Base-by-base conservation (phyloP, 30 jellyfish, hydroid and myxozoan genomes). In the Aurelia sp. region DNA sequence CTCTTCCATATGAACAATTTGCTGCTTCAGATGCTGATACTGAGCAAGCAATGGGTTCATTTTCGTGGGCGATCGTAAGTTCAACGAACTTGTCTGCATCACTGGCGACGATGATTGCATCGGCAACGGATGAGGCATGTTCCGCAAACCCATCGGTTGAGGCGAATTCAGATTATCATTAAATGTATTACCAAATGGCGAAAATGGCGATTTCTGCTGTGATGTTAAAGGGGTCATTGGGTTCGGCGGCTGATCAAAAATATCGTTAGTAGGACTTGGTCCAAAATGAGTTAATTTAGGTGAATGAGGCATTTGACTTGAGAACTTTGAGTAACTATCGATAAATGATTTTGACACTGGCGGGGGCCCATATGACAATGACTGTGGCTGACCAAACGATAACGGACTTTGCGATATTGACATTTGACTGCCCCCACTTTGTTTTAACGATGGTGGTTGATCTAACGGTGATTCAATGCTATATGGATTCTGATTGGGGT, bases 251-350 rank as follows among this genome's bases (percentile, higher is more conserved):
- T 81, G 92, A 72, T 87, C 97, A 92, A 92, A 87, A 59, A 76
- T 86, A 66, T 87, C 90, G 71, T 83, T 84, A 67, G 75, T 62
- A 13, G 98, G 92, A 71, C 93, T 70, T 33, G 98, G 98, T 22
- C 98, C 98, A 87, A 87, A 92, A 74, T 92, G 98, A 11, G 96
- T 92, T 74, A 92, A 62, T 69, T 92, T 92, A 4, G 98, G 98
- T n/a, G 96, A 81, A 51, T 78, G 94, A 7, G 97, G 98, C 22
- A 90, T 68, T 35, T 62, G 96, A 73, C 50, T 69, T 50, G 66
- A 66, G 48, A 73, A 73, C 41, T 84, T 84, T 47, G 73, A 48
- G 63, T 47, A 73, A 62, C 81, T 74, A 66, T 84, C 93, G 64
- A 60, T 76, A 73, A 84, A 84, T 35, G 84, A 63, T 74, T 84